Conservation (phyloP, 2,113 vertebrate species). For the Lasiurus cinereus region DNA sequence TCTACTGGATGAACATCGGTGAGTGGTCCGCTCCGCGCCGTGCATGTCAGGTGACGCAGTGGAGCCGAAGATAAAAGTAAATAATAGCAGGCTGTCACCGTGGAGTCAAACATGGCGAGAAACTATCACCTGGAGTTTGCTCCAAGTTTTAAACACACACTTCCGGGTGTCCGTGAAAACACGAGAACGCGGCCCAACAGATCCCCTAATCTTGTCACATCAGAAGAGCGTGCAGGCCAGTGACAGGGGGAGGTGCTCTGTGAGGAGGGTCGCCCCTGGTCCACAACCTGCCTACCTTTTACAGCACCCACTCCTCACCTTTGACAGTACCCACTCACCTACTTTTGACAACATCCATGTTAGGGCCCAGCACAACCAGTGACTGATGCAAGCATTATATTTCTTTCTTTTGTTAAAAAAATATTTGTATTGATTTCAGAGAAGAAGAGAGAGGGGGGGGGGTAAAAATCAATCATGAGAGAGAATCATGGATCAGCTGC, state of each 20-base stretch:
- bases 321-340: too few species aligned
- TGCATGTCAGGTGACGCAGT: rapidly evolving
- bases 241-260: rapidly evolving
- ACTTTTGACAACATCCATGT: too few species aligned
- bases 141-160: not conserved
- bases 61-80: not conserved
- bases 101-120: not conserved
- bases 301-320: too few species aligned
- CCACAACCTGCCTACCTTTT: not conserved
- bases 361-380: too few species aligned
- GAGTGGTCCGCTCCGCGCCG: constrained; percentile 64
- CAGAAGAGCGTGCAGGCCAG: not conserved
- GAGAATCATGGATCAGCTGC: too few species aligned
- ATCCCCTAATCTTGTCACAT: not conserved
- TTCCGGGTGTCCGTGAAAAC: not conserved
- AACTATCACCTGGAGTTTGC: not conserved
- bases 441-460: too few species aligned
- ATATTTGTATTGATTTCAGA: too few species aligned
- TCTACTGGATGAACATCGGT: constrained; percentile 99
- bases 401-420: not conserved
- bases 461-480: too few species aligned
- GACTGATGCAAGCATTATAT: not conserved
- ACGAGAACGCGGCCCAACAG: not conserved
- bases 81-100: not conserved
- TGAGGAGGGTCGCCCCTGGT: not conserved